phyloP scores from a whole-genome alignment of 2,888 invertebrate genomes.

The Muscina levida region DNA sequence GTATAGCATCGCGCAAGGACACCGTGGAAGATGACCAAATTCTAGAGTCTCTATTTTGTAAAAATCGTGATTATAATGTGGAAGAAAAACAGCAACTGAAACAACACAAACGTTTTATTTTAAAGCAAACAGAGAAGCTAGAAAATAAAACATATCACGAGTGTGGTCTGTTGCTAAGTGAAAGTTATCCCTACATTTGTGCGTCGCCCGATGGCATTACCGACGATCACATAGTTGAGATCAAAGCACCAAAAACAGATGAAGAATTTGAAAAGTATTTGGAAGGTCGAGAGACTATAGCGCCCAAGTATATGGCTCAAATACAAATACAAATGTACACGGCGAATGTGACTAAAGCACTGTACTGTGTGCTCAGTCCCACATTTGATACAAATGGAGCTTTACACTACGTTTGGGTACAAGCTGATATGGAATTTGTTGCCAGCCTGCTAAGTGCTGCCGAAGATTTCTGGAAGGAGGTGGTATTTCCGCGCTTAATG shows the following conservation, averaged over 20 bases:
- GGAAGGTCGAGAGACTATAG: constrained; percentile 77
- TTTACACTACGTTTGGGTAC: constrained; percentile 79
- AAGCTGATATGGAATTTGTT: constrained; percentile 78
- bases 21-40: constrained; percentile 75
- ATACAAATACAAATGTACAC: constrained; percentile 79
- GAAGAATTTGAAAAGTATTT: constrained; percentile 80
- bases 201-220: constrained; percentile 79
- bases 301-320: constrained; percentile 79
- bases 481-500: constrained; percentile 75
- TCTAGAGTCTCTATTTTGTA: constrained; percentile 76
- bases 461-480: constrained; percentile 78
- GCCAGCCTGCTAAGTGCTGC: constrained; percentile 75
- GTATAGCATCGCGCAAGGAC: constrained; percentile 75
- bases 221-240: constrained; percentile 79
- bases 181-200: constrained; percentile 77
- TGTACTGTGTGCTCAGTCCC: constrained; percentile 79
- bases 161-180: constrained; percentile 76
- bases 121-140: constrained; percentile 78
- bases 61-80: constrained; percentile 74
- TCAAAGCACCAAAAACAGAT: constrained; percentile 78
- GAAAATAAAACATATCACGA: constrained; percentile 78
- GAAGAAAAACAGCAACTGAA: constrained; percentile 77
- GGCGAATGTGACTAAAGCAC: constrained; percentile 78
- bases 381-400: constrained; percentile 79
- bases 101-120: constrained; percentile 78